Percentiles rank a stretch among this genome's conserved stretches.
phyloP scores from a whole-genome alignment of 2,797 vertebrate genomes.

The Sebastes elongatus region DNA sequence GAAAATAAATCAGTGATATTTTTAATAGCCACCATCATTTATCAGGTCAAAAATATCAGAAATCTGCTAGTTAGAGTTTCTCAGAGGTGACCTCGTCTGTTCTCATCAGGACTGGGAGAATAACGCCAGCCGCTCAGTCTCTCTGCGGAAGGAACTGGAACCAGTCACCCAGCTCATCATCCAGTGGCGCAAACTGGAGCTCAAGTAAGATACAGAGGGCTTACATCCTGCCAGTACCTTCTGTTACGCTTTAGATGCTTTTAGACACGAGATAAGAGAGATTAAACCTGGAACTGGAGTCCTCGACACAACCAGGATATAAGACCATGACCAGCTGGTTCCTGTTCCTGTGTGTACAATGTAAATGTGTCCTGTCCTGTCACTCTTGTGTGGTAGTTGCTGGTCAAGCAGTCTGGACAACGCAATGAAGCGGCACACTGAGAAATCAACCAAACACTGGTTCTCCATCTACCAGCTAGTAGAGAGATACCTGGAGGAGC shows the following conservation, averaged over 20 bases:
- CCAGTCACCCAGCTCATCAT: slow-evolving; percentile 91
- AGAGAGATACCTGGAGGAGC: slow-evolving; percentile 88
- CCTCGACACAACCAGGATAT: neutral
- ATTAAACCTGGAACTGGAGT: neutral
- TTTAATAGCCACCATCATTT: neutral
- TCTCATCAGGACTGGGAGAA: slow-evolving; percentile 93
- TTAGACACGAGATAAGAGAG: neutral
- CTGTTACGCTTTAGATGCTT: neutral
- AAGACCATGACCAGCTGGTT: neutral
- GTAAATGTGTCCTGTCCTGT: neutral
- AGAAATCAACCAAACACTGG: slow-evolving; percentile 93
- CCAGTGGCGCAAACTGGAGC: slow-evolving; percentile 94
- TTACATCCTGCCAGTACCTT: neutral
- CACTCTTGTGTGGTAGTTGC: slow-evolving; percentile 81
- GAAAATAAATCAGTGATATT: neutral
- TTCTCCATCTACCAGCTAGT: slow-evolving; percentile 95
- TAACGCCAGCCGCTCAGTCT: slow-evolving; percentile 90
- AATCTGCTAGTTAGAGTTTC: neutral
- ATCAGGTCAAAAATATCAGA: neutral
- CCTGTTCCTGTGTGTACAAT: neutral
- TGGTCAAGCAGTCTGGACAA: slow-evolving; percentile 97
- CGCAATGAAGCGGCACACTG: slow-evolving; percentile 85
- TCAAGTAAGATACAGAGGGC: slow-evolving; percentile 84
- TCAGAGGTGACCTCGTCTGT: neutral
- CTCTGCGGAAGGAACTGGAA: slow-evolving; percentile 89